Base-by-base conservation (phyloP, 2,113 vertebrate genomes). In the Asarcornis scutulata region DNA sequence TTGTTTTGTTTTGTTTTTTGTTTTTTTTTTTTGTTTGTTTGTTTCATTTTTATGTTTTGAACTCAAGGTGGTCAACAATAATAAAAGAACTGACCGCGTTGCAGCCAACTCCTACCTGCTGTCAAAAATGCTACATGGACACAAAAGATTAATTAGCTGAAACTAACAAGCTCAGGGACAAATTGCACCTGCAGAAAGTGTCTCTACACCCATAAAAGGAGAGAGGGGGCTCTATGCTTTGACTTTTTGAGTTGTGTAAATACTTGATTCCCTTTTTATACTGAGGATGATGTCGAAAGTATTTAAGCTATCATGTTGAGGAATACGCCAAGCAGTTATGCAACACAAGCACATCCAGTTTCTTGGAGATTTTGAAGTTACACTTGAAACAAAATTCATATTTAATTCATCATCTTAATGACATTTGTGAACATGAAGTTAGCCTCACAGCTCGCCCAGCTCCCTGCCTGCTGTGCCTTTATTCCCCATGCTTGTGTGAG, bases 351-450 rank as follows among this genome's bases (percentile, higher is more conserved):
- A 0, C 7, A 0, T 17, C 6, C 4, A 40, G n/a, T 59, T 64
- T 95, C 73, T 12, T 11, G 93, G 77, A 62, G 89, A 12, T 89
- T 67, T 26, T 26, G 56, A 67, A 78, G 64, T 52, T 62, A n/a
- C 0, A 22, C 64, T 81, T 74, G 69, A 71, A 86, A 91, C 56
- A 78, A 91, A 96, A 84, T 71, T 78, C 55, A 89, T 95, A 44
- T 96, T 95, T 96, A 89, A 94, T 95, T 95, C 69, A 87, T 78
- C n/a, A 1, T 29, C n/a, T 63, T 78, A 67, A 86, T 71, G 40
- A 52, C 23, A 25, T 52, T 52, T 52, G 50, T 25, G 50, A 52
- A 52, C 23, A 26, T 25, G 50, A 52, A 52, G 50, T 25, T 52
- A 52, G 50, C 23, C 50, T 52, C 23, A 25, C 50, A 52, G 85